Evolutionary conservation across 2,113 vertebrate species (phyloP), one percentile per base, ranked within the genome.

Genomic region (Dicentrarchus labrax): DNA sequence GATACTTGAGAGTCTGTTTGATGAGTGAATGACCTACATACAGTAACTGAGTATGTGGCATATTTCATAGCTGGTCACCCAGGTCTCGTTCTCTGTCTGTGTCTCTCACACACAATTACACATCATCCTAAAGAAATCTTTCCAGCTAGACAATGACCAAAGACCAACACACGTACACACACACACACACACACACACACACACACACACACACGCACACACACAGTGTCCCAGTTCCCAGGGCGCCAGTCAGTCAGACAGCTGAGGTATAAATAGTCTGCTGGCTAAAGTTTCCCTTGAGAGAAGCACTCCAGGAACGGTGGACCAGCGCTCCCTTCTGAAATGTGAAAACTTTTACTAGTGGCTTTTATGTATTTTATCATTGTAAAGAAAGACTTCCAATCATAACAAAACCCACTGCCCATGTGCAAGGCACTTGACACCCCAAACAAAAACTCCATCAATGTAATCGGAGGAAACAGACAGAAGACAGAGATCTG

Each of bases 251-350:
- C 86, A 87, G 91, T 84, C 87, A 93, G 85, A 85, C 86, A 91
- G 87, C 86, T 76, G 83, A 80, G 77, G 89, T 93, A 93, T 90
- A 93, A 93, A 94, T 93, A 93, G 90, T 86, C 74, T 57, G 48
- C 72, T 75, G 86, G 90, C 87, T 89, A 87, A 92, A 90, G 86
- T 90, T 91, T 86, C 84, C 90, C 83, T 51, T 43, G 80, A 89
- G 86, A 87, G 69, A 82, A 86, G 65, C 73, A 60, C 74, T 85
- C 17, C 72, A 75, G 39, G 60, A 57, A 39, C 51, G 57, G 62
- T 74, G 74, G 76, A 87, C 66, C 56, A 77, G 43, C 24, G 57
- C 2, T n/a, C 67, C 48, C 56, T 54, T 80, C 64, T 85, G 45
- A 82, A 78, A 68, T 50, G 36, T 50, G 16, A 19, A 21, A 60